Evolutionary conservation across 2,113 vertebrate species (phyloP).

Genomic region (Eublepharis macularius): DNA sequence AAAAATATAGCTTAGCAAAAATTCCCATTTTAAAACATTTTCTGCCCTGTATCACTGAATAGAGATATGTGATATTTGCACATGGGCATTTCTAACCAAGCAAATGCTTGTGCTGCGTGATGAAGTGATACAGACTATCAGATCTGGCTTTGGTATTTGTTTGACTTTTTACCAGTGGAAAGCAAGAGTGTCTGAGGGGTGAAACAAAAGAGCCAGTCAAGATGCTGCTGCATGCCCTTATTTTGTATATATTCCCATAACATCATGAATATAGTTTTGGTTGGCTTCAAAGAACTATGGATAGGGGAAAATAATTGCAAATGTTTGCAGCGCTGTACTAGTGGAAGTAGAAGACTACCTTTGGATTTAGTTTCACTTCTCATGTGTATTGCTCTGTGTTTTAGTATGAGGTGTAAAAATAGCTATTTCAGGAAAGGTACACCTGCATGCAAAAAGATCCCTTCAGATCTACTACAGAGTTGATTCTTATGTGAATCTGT

Average conservation of each 20-base stretch:
- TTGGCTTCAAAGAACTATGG: neutral
- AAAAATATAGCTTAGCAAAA: too few species aligned
- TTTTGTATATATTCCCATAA: neutral
- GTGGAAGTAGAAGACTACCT: neutral
- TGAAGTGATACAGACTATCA: neutral
- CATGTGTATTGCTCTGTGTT: neutral
- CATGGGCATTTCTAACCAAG: neutral
- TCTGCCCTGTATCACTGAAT: too few species aligned
- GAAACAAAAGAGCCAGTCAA: neutral
- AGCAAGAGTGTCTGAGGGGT: neutral
- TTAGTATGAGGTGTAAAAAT: neutral
- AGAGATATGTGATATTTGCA: neutral
- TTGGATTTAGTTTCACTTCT: neutral
- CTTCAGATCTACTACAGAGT: neutral
- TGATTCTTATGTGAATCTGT: neutral
- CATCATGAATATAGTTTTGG: neutral
- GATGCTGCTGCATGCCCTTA: neutral
- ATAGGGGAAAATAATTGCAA: neutral
- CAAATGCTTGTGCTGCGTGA: neutral
- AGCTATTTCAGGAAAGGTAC: neutral
- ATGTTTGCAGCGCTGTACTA: neutral
- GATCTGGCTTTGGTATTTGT: neutral
- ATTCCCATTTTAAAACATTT: too few species aligned
- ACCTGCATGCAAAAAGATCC: neutral
- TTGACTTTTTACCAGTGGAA: neutral